Percentiles rank a stretch among this genome's conserved stretches.
Conservation (phyloP, 2,113 vertebrate genomes). For the Platysternon megacephalum region DNA sequence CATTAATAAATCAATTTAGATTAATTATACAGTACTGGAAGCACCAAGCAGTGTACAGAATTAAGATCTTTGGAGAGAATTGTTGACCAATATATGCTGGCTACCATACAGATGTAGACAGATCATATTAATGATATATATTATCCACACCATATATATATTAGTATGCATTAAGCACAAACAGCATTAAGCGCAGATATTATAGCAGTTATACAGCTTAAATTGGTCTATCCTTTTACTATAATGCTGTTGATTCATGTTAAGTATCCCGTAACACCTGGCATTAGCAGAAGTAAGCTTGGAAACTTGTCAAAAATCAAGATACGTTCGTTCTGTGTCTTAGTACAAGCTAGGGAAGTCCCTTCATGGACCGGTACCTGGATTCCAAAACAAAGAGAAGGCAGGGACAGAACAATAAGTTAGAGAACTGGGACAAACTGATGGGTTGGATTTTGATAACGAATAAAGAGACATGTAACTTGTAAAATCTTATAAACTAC, state of each 20-base stretch:
- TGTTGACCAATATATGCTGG: background rate
- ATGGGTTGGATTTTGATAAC: background rate
- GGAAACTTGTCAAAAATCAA: background rate
- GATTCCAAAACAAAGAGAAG: background rate
- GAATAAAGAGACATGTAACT: background rate
- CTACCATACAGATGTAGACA: background rate
- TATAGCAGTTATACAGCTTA: background rate
- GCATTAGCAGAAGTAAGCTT: background rate
- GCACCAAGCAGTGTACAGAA: background rate
- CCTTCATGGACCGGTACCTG: background rate
- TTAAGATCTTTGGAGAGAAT: background rate
- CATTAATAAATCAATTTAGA: slow-evolving; percentile 1
- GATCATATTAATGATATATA: background rate
- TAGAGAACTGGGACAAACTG: background rate
- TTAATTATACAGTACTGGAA: background rate
- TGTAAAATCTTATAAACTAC: too few species aligned
- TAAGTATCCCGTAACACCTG: background rate
- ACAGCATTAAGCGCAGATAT: background rate
- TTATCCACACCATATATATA: background rate
- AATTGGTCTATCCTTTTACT: background rate
- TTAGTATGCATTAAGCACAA: too few species aligned
- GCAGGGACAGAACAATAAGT: background rate
- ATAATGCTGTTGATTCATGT: background rate
- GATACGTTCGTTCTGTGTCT: background rate
- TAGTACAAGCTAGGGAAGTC: background rate